Conservation (phyloP, 1,140 invertebrate genomes). For the Lucilia sericata region DNA sequence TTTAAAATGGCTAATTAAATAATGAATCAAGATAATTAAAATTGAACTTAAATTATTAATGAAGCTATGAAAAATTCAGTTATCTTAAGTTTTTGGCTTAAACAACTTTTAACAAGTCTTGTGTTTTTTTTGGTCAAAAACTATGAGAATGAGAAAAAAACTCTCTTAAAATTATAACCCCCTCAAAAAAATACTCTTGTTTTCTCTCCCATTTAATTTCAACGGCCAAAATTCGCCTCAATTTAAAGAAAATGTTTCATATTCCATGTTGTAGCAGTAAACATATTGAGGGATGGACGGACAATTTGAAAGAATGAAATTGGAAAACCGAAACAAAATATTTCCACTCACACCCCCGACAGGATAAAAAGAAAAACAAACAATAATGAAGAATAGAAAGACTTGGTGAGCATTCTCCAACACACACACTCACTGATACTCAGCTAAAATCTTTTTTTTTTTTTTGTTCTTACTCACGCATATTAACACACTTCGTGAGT, state of each 20-base stretch:
- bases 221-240: neutral
- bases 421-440: neutral
- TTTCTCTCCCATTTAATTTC: neutral
- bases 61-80: too few species aligned
- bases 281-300: neutral
- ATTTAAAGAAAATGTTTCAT: constrained; percentile 9
- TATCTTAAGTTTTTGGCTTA: neutral
- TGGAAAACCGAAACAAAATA: constrained; percentile 25
- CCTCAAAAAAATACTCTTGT: neutral
- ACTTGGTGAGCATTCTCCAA: neutral
- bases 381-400: neutral
- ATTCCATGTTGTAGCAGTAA: neutral
- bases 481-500: neutral
- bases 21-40: too few species aligned
- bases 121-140: too few species aligned
- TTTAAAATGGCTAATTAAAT: too few species aligned
- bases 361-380: neutral
- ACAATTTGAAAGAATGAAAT: neutral
- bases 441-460: too few species aligned
- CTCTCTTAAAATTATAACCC: neutral
- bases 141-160: too few species aligned
- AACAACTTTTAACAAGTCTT: too few species aligned
- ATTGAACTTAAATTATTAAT: too few species aligned
- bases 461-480: neutral
- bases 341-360: neutral